A percentile compares a stretch with the other conserved stretches of the same genome.
Conservation (phyloP, 1,140 invertebrate genomes). For the Conus betulinus region DNA sequence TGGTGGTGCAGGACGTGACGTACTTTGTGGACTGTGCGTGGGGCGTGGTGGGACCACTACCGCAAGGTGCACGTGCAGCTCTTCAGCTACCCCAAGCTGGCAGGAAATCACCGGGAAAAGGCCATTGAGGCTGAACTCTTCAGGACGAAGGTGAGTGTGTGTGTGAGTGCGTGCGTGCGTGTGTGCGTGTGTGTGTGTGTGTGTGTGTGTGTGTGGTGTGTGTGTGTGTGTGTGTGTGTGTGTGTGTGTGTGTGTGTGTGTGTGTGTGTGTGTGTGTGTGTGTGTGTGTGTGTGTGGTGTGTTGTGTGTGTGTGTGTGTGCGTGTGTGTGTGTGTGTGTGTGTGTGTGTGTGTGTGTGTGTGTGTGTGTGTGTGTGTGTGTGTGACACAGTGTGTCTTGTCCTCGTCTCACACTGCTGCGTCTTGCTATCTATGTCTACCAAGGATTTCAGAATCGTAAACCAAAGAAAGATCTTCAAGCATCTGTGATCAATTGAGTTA, state of each 20-base stretch:
- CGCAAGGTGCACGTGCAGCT: neutral
- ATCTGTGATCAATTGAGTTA: neutral
- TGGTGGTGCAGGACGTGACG: slow-evolving; percentile 3
- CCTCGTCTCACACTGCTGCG: too few relatives aligned
- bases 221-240: neutral
- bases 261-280: slow-evolving; percentile 1
- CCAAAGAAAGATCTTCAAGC: too few relatives aligned
- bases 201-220: neutral
- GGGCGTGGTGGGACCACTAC: neutral
- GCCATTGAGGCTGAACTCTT: neutral
- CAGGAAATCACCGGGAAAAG: neutral
- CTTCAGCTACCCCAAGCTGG: slow-evolving; percentile 13
- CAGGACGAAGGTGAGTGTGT: neutral
- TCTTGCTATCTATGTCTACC: neutral
- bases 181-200: neutral
- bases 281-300: neutral
- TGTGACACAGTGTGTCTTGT: too few relatives aligned
- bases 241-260: neutral
- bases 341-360: neutral
- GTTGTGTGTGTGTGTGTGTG: neutral
- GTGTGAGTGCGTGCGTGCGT: neutral
- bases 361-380: neutral
- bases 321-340: neutral
- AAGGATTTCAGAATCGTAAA: too few relatives aligned
- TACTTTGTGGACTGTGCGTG: slow-evolving; percentile 26